Evolutionary conservation across 1,140 invertebrate species (phyloP).

Genomic region (Lordiphosa stackelbergi): DNA sequence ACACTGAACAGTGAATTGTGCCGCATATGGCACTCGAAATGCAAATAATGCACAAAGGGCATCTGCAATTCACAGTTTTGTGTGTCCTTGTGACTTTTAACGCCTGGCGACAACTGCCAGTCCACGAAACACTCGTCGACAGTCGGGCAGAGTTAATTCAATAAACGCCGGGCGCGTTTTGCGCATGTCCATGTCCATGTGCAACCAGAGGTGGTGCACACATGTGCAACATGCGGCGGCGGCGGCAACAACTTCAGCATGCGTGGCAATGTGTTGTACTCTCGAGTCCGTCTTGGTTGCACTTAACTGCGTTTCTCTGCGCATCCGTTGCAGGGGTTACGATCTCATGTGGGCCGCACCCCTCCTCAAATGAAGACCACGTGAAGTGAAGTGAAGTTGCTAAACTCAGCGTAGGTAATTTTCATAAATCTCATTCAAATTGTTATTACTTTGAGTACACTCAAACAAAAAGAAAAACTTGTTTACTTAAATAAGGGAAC

Average conservation of each 20-base stretch:
- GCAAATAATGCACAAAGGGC: constrained; percentile 23
- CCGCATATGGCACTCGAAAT: constrained; percentile 29
- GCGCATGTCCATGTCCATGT: constrained; percentile 42
- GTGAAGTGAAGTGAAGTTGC: constrained; percentile 23
- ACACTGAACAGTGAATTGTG: not conserved
- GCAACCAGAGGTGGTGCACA: constrained; percentile 31
- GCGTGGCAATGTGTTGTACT: constrained; percentile 1
- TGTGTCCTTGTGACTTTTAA: constrained; percentile 73
- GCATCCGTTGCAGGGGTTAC: constrained; percentile 8
- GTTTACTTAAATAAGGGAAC: no score
- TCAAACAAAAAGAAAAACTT: not conserved
- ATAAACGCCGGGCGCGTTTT: constrained; percentile 63
- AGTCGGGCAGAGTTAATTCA: constrained; percentile 44
- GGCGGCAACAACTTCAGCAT: constrained; percentile 23
- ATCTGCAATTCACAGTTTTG: constrained; percentile 16
- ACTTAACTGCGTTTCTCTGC: constrained; percentile 33
- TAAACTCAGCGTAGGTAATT: constrained; percentile 63
- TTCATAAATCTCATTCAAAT: constrained; percentile 67
- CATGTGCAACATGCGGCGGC: constrained; percentile 69
- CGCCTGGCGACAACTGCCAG: constrained; percentile 36
- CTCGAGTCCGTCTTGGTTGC: constrained; percentile 16
- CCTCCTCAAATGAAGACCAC: constrained; percentile 2
- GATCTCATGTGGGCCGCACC: not conserved
- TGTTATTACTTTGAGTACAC: constrained; percentile 8
- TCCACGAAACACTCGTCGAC: constrained; percentile 38